phyloP scores from a whole-genome alignment of 2,888 invertebrate genomes.

The Aethes cnicana region DNA sequence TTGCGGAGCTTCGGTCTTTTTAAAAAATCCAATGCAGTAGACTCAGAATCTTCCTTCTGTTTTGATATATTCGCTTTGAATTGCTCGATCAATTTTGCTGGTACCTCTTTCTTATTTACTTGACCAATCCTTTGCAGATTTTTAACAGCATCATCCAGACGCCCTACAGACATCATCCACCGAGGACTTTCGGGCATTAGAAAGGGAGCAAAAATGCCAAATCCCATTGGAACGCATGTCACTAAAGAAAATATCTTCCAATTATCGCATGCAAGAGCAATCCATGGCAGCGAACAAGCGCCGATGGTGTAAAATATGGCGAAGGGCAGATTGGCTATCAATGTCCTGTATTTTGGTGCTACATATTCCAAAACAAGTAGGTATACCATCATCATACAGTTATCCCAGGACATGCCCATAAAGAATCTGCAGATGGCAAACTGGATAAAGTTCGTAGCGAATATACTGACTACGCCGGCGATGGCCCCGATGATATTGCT shows the following conservation, averaged over 20 bases:
- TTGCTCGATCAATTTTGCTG: constrained; percentile 47
- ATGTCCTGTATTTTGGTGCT: constrained; percentile 62
- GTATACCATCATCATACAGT: constrained; percentile 65
- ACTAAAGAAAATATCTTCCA: constrained; percentile 59
- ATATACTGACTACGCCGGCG: constrained; percentile 54
- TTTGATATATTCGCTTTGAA: constrained; percentile 44
- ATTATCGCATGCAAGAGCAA: constrained; percentile 57
- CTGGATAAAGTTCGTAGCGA: constrained; percentile 46
- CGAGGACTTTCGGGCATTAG: constrained; percentile 65
- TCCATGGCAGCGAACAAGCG: constrained; percentile 55
- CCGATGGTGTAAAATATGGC: constrained; percentile 55
- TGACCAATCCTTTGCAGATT: constrained; percentile 51
- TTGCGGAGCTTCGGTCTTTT: constrained; percentile 50
- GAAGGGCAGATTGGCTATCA: constrained; percentile 58
- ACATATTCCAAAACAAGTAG: constrained; percentile 60
- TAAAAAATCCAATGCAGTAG: constrained; percentile 47
- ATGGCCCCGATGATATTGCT: constrained; percentile 57
- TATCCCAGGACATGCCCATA: constrained; percentile 65
- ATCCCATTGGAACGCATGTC: constrained; percentile 57
- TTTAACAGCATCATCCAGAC: constrained; percentile 53
- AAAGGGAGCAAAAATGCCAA: constrained; percentile 52
- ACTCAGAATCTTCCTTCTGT: constrained; percentile 36
- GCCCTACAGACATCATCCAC: constrained; percentile 61
- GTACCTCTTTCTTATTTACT: constrained; percentile 54
- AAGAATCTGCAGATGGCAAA: constrained; percentile 60